Percentiles rank a stretch among this genome's conserved stretches.
Conservation (phyloP, 1,140 invertebrate species). For the Apis dorsata region DNA sequence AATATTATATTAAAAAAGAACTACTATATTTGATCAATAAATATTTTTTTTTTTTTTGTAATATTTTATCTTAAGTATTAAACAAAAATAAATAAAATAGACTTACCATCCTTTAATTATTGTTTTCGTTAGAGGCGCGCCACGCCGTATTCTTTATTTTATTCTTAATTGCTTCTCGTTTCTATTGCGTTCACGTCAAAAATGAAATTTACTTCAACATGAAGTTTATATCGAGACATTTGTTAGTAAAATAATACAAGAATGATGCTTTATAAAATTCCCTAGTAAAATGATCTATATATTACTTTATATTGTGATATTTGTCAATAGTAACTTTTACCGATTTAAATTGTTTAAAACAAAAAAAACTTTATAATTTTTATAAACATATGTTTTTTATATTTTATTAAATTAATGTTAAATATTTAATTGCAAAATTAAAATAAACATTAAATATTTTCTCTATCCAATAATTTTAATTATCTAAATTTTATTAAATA, state of each 20-base stretch:
- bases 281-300: slow-evolving; percentile 19
- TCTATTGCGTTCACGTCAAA: slow-evolving; percentile 62
- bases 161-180: slow-evolving; percentile 34
- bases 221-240: slow-evolving; percentile 45
- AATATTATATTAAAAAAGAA: slow-evolving; percentile 20
- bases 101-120: slow-evolving; percentile 68
- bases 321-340: background rate
- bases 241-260: slow-evolving; percentile 28
- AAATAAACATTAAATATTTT: background rate
- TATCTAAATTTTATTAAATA: background rate
- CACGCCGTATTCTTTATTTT: slow-evolving; percentile 59
- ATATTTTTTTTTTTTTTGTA: background rate
- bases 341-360: background rate
- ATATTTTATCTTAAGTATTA: background rate
- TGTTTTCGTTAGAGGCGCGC: slow-evolving; percentile 65
- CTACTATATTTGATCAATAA: slow-evolving; percentile 24
- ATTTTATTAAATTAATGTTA: background rate
- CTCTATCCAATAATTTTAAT: background rate
- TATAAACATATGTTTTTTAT: background rate
- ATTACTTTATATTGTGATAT: background rate
- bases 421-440: background rate
- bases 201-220: slow-evolving; percentile 55
- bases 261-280: slow-evolving; percentile 23
- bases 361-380: background rate
- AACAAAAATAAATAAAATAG: background rate